Base-by-base conservation (phyloP, 2,113 vertebrate species). In the Cisticola juncidis region DNA sequence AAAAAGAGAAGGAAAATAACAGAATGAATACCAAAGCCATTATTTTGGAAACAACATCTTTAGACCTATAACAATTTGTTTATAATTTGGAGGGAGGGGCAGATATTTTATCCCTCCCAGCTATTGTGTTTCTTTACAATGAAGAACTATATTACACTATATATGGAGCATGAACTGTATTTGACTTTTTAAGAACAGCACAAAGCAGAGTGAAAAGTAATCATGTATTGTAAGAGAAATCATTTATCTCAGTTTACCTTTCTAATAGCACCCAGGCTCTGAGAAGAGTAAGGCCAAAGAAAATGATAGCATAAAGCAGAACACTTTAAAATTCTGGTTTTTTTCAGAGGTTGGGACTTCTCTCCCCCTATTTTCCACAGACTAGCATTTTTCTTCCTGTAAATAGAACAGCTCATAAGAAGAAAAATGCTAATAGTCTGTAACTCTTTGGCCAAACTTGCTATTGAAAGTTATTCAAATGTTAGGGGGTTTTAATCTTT, bases 361-460 rank as follows among this genome's bases (percentile, higher is more conserved):
- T 2, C 1, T 2, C 1, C 3, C 10, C 5, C 16, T 5, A 0
- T 44, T 88, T 88, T 94, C n/a, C 73, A 13, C 11, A 66, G 73
- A 62, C 12, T 62, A 62, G 12, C 7, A 14, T 47, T 81, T 89
- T 74, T 76, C 6, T 23, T 81, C 12, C 7, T 77, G 20, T 36
- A 53, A 65, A 61, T 12, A 65, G 6, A 82, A 40, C 4, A 70
- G 22, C 15, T 88, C 11, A 58, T 19, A 38, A 1, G 4, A 65
- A 73, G 25, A 35, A 79, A 88, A 71, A 48, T 15, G 11, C 6
- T 31, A 48, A 22, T 35, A 78, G 5, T 66, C 42, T 77, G 14
- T 48, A 65, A 65, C 9, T 15, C 19, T 73, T 77, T 40, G 53
- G 60, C 7, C 31, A 72, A 82, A 85, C 44, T 33, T 69, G 6